Base-by-base conservation (phyloP, 2,797 vertebrate genomes). In the Chelidonichthys spinosus region DNA sequence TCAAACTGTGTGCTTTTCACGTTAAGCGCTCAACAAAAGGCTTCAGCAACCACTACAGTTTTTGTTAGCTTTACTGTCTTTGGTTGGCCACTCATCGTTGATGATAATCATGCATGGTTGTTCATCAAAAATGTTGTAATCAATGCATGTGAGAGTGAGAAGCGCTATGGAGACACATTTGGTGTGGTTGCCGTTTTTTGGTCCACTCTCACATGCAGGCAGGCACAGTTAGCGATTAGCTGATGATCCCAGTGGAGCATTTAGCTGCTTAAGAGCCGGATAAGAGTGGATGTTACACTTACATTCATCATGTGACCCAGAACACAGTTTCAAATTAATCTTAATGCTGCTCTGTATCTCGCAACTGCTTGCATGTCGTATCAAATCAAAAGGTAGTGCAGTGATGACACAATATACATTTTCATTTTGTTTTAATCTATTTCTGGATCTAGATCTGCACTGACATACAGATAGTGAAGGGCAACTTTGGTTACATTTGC, bases 1-100 rank as follows among this genome's bases (percentile, higher is more conserved):
- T 84, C 85, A 84, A 74, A 80, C 58, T 76, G 66, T 53, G 15
- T 74, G 53, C 40, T 76, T 81, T 75, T 59, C 32, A 32, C 39
- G 43, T 69, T 50, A 65, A 25, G 17, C 33, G 15, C 14, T 69
- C 42, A 33, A 4, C 15, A 13, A 2, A 32, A 15, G 65, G n/a
- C 6, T 74, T 76, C 47, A 54, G 55, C 35, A 9, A 35, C 52
- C 52, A 53, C 39, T 15, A 15, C 13, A 42, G 33, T 1, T 32
- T 36, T 72, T 2, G 25, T 3, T 0, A 0, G 5, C 32, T 50
- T 36, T 15, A 0, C 35, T 2, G 8, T 18, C 6, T 74, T 74
- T 61, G 18, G 18, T 67, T 53, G 17, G 37, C 37, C 15, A 50
- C 13, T 3, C 11, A 32, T 55, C 11, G 9, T 50, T 61, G 37